These are phyloP conservation scores for Notolabrus celidotus DNA, from an alignment of 2,797 vertebrate genomes.

Conservation along the genomic window DNA sequence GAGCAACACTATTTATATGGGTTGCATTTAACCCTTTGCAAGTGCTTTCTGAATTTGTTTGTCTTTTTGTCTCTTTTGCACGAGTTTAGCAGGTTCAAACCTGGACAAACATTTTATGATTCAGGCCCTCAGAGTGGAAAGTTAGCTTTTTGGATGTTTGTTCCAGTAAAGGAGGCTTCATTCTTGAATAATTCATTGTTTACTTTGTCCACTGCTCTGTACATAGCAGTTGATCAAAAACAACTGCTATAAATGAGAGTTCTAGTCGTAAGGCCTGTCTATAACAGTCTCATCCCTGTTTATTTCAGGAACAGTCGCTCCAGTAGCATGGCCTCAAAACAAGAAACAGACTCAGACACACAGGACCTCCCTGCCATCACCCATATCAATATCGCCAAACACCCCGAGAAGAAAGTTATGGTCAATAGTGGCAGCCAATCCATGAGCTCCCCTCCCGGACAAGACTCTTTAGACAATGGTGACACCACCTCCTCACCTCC, in stretches of 20 bases:
- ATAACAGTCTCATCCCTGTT: constrained; percentile 39
- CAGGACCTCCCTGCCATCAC: constrained; percentile 85
- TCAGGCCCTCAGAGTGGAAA: background rate
- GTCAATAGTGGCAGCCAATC: constrained; percentile 88
- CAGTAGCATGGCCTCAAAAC: constrained; percentile 96
- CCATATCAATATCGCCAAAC: constrained; percentile 82
- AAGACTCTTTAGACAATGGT: constrained; percentile 85
- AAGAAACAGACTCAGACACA: constrained; percentile 94
- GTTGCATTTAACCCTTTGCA: no score
- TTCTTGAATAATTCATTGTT: constrained; percentile 29
- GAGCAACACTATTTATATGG: no score
- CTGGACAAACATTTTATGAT: no score
- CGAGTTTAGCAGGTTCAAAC: no score
- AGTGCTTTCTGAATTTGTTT: no score
- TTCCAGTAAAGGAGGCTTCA: constrained; percentile 25
- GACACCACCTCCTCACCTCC: constrained; percentile 73
- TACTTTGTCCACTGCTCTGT: constrained; percentile 18
- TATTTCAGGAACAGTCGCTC: constrained; percentile 90
- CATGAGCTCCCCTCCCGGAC: constrained; percentile 86
- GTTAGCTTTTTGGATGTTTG: constrained; percentile 10
- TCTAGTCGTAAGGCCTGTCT: constrained; percentile 4
- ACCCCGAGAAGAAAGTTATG: constrained; percentile 89
- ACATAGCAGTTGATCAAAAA: background rate
- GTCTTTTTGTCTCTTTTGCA: no score
- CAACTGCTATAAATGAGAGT: background rate